Conservation (phyloP, 2,888 invertebrate genomes). For the Athalia rosae region DNA sequence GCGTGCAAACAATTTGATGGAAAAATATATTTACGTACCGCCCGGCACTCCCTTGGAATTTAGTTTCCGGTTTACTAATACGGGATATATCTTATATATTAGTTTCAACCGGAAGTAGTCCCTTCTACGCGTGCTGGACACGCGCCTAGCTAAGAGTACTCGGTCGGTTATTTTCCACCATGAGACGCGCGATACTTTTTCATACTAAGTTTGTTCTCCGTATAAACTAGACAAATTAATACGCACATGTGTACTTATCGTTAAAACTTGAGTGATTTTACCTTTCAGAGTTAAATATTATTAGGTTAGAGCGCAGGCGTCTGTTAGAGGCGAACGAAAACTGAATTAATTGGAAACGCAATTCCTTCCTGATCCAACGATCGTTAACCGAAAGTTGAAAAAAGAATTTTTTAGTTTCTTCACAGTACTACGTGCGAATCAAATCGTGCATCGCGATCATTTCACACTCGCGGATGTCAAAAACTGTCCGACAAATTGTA, state of each 20-base stretch:
- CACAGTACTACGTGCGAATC: background rate
- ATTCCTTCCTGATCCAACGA: conserved; percentile 53
- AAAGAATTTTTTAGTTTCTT: background rate
- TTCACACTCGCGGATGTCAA: no score
- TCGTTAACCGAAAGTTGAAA: conserved; percentile 38
- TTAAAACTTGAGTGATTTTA: no score
- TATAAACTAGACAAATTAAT: no score
- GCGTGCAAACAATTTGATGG: background rate
- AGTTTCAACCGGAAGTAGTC: conserved; percentile 63
- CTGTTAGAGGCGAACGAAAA: conserved; percentile 55
- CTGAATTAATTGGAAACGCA: conserved; percentile 55
- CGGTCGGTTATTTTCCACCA: background rate
- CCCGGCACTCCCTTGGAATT: conserved; percentile 47
- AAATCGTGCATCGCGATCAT: no score
- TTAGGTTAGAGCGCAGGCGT: background rate
- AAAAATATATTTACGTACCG: conserved; percentile 24
- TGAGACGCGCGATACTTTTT: conserved; percentile 37
- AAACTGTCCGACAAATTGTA: no score
- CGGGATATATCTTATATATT: no score
- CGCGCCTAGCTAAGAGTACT: conserved; percentile 57
- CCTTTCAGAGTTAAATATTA: background rate
- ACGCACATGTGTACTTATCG: no score
- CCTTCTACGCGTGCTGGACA: conserved; percentile 66
- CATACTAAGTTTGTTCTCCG: background rate
- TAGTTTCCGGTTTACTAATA: conserved; percentile 54